These are phyloP conservation scores for Drosophila ironensis DNA, from an alignment of 1,140 invertebrate genomes.

Conservation along the genomic window DNA sequence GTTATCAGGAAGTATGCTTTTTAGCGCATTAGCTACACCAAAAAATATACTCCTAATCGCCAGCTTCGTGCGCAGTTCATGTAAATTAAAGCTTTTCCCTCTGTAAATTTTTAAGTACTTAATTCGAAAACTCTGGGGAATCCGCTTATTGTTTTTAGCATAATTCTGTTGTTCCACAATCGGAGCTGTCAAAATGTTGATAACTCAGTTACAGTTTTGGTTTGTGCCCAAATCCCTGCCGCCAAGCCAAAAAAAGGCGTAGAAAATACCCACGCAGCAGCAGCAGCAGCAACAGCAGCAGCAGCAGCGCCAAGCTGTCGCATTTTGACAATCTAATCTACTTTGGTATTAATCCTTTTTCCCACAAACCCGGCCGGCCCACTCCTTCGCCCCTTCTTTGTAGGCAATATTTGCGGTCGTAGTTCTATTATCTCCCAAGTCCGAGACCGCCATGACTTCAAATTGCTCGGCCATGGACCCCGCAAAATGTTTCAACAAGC, in stretches of 20 bases:
- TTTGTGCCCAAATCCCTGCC: slow-evolving; percentile 1
- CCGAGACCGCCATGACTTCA: slow-evolving; percentile 53
- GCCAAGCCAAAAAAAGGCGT: slow-evolving; percentile 4
- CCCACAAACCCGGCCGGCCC: slow-evolving; percentile 30
- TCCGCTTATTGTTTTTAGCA: slow-evolving; percentile 39
- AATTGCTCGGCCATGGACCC: slow-evolving; percentile 24
- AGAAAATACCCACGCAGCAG: slow-evolving; percentile 21
- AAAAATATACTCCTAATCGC: too few relatives aligned
- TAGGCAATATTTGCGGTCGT: slow-evolving; percentile 64
- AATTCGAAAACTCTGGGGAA: slow-evolving; percentile 17
- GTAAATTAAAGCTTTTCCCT: slow-evolving; percentile 13
- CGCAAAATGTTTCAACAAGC: slow-evolving; percentile 47
- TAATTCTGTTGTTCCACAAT: slow-evolving; percentile 42
- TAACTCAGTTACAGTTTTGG: slow-evolving; percentile 46
- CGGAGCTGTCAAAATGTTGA: slow-evolving; percentile 51
- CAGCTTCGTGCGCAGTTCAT: neutral
- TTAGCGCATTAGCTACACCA: too few relatives aligned
- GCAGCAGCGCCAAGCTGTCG: slow-evolving; percentile 50
- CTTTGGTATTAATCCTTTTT: slow-evolving; percentile 69
- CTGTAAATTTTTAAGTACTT: slow-evolving; percentile 29
- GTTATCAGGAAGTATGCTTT: neutral
- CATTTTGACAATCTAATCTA: slow-evolving; percentile 71
- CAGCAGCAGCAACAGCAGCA: slow-evolving; percentile 12
- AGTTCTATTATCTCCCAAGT: slow-evolving; percentile 67
- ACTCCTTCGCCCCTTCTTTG: neutral